Base-by-base conservation (phyloP, 2,113 vertebrate genomes). In the Martes martes region DNA sequence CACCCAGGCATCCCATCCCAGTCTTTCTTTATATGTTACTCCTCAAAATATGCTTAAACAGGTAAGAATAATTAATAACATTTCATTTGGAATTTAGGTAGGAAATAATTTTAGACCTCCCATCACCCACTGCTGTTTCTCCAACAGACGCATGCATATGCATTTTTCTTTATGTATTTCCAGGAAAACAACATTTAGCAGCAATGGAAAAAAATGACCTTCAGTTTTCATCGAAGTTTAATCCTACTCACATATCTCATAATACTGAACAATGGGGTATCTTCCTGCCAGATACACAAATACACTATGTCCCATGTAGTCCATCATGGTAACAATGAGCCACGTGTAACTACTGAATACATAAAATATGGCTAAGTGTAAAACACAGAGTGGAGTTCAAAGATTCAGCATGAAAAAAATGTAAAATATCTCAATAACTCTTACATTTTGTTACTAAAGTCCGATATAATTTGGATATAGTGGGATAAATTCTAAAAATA, bases 21-120 rank as follows among this genome's bases (percentile, higher is more conserved):
- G 33, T 10, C n/a, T 36, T 93, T 79, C 45, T 59, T 57, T n/a
- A 31, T n/a, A 4, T 94, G 82, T 73, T 96, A 82, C 71, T 69
- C 52, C 24, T 90, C 28, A 85, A 97, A 86, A 92, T 36, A 78
- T 52, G 85, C 31, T 81, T 57, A 52, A 97, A 86, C 14, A 57
- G 65, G 7, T 63, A 89, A 85, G 59, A 67, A 85, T 59, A 80
- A 83, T 52, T 45, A 19, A 33, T 28, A 15, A 45, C 21, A 28
- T 31, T 63, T 42, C 42, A 71, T 45, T 83, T 57, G 13, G 67
- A 65, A 4, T 71, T 63, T 82, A 39, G 36, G 69, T 31, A 71
- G 59, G 45, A 69, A 89, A 61, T 88, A 13, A 78, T 57, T 89
- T 92, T 26, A 65, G 73, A 21, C 78, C 59, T 89, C 36, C 7